Evolutionary conservation across 2,797 vertebrate genomes (phyloP).

Genomic region (Moxostoma hubbsi): DNA sequence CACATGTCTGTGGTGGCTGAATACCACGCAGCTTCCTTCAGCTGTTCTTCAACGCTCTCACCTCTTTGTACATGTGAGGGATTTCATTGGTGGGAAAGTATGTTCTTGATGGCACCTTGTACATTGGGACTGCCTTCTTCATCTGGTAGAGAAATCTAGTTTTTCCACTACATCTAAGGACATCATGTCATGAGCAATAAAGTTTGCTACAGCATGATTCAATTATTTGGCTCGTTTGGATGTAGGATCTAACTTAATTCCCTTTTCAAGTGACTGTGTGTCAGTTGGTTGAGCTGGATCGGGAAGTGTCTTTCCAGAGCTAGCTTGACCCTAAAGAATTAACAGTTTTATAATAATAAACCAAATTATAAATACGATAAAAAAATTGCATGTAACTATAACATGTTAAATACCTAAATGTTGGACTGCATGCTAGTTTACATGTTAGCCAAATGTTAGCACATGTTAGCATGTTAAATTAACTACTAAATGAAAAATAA

Average conservation of each 20-base stretch:
- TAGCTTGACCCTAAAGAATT: background rate
- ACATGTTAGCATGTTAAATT: no score
- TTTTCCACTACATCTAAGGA: background rate
- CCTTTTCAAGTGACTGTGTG: background rate
- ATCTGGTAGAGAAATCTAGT: background rate
- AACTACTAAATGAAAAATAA: no score
- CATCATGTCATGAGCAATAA: background rate
- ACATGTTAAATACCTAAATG: no score
- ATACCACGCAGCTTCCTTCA: slow-evolving; percentile 25
- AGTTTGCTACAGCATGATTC: background rate
- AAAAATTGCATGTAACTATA: no score
- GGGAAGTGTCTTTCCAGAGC: background rate
- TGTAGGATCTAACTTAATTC: background rate
- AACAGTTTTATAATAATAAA: background rate
- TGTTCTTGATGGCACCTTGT: background rate
- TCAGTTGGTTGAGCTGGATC: slow-evolving; percentile 5
- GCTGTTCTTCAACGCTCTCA: slow-evolving; percentile 4
- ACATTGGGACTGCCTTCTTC: background rate
- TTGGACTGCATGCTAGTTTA: no score
- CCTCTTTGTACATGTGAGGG: slow-evolving; percentile 5
- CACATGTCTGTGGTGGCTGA: slow-evolving; percentile 32
- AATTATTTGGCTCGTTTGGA: background rate
- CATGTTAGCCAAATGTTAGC: no score
- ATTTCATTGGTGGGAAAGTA: slow-evolving; percentile 20
- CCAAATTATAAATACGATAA: no score